Base-by-base conservation (phyloP, 2,888 invertebrate genomes). In the Brachycybe producta region DNA sequence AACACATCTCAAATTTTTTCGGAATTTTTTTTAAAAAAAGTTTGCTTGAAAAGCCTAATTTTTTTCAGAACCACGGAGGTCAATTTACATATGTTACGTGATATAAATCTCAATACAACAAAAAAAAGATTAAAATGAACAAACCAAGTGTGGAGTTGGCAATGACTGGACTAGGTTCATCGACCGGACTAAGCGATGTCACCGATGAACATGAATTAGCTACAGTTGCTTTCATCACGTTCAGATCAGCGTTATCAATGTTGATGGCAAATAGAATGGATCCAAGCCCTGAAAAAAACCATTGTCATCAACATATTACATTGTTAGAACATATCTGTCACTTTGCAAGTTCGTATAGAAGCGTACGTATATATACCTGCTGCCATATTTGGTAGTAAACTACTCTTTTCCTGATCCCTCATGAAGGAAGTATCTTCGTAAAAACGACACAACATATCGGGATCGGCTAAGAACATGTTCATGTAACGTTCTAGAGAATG, bases 221-320 rank as follows among this genome's bases (percentile, higher is more conserved):
- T 11, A 19, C 5, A n/a, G 13, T 13, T n/a, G 32, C 28, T 13
- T 15, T 13, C 13, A 42, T 8, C 13, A 24, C 11, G 48, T 69
- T 84, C 50, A 88, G 72, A 64, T 86, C 84, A 26, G 79, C 73
- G 67, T 84, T 84, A 70, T 94, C 91, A 54, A 92, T 84, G 62
- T 80, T 82, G 64, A 94, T 78, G 21, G 95, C 94, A 72, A 95
- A 95, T 57, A 94, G 73, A 62, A 94, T 83, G 47, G 87, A 80
- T 57, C 82, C 83, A 64, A 95, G 75, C 57, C 85, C 86, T 84
- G 60, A 54, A 60, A 60, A 52, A 42, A 8, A 8, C 2, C 32
- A 15, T 27, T 15, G 15, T 35, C 4, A 13, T 23, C 54, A 55
- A 35, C 19, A 15, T n/a, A 47, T 27, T 11, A 17, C 21, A 42